phyloP scores from a whole-genome alignment of 2,113 vertebrate species.

The Plecturocebus donacophilus region DNA sequence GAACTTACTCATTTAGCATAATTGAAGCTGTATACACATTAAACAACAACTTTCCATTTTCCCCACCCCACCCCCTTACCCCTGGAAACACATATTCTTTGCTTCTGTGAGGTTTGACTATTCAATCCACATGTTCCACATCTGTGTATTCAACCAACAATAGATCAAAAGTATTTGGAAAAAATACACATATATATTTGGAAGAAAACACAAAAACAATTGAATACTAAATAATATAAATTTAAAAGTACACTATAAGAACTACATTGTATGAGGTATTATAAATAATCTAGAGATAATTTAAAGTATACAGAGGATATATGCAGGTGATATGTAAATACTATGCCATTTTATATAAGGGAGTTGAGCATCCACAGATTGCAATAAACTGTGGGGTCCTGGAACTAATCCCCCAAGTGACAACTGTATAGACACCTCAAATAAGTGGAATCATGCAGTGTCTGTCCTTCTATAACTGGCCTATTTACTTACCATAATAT shows the following conservation, averaged over 20 bases:
- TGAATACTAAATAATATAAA: neutral
- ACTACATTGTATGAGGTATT: neutral
- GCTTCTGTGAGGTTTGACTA: neutral
- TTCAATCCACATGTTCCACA: neutral
- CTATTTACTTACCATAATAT: neutral
- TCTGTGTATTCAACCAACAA: neutral
- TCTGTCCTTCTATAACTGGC: neutral
- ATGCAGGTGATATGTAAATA: neutral
- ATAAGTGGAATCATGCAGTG: neutral
- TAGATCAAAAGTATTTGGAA: neutral
- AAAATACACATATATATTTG: too few relatives aligned
- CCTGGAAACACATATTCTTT: neutral
- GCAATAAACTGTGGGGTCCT: neutral
- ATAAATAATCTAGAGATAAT: neutral
- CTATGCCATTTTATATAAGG: neutral
- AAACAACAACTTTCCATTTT: neutral
- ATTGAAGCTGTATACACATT: neutral
- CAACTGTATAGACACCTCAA: neutral
- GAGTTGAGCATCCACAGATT: neutral
- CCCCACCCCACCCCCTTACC: fast-evolving
- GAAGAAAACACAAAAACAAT: neutral
- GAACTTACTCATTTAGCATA: neutral
- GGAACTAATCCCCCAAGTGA: neutral
- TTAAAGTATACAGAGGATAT: neutral
- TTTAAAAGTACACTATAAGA: neutral